Evolutionary conservation across 1,140 invertebrate species (phyloP).

Genomic region (Galendromus occidentalis): DNA sequence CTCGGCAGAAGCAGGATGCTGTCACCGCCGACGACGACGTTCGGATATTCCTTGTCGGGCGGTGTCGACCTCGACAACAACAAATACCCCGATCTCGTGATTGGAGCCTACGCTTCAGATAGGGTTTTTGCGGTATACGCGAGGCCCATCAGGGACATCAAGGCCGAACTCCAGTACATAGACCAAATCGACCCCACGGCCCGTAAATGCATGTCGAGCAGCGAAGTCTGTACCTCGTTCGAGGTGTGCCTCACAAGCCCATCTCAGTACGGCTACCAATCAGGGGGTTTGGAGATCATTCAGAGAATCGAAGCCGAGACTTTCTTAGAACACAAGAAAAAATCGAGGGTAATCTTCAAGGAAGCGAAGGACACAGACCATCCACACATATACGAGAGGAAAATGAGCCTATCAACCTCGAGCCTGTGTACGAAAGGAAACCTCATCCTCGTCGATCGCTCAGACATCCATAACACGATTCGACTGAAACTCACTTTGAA

Average conservation of each 20-base stretch:
- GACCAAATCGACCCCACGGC: neutral
- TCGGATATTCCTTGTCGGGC: constrained; percentile 71
- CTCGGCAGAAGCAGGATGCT: constrained; percentile 26
- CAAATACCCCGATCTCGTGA: constrained; percentile 70
- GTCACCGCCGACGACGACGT: constrained; percentile 33
- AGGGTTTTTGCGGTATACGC: constrained; percentile 32
- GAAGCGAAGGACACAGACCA: constrained; percentile 14
- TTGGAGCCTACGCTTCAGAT: constrained; percentile 66
- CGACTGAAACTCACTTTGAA: neutral
- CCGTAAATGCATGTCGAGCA: neutral
- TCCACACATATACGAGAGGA: neutral
- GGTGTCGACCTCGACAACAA: constrained; percentile 74
- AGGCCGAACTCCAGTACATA: constrained; percentile 1
- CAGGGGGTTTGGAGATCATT: constrained; percentile 35
- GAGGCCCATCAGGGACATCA: constrained; percentile 13
- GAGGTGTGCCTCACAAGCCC: neutral
- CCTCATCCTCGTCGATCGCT: constrained; percentile 4
- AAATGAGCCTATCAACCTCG: neutral
- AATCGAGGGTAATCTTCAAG: constrained; percentile 52
- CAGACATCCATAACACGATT: constrained; percentile 3
- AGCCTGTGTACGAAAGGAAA: neutral
- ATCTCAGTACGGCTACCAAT: neutral
- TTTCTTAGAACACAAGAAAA: constrained; percentile 46
- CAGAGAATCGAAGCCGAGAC: constrained; percentile 60
- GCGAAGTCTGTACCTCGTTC: neutral